Percentiles rank a stretch among this genome's conserved stretches.
Conservation (phyloP, 2,113 vertebrate genomes). For the Vireo altiloquus region DNA sequence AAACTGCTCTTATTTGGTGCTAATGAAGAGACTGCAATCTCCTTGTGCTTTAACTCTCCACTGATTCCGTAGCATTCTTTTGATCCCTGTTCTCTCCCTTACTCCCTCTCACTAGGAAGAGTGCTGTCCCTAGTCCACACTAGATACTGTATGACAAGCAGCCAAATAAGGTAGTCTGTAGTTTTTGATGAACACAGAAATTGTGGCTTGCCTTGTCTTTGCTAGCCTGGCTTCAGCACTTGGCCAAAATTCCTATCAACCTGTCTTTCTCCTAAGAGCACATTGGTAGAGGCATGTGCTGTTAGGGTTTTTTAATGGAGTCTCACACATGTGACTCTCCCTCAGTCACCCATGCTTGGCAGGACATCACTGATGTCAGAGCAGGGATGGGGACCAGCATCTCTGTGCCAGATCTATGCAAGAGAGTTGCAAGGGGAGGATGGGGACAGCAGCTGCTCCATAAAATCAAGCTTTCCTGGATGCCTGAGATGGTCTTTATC, state of each 20-base stretch:
- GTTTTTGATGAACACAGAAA: background rate
- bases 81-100: background rate
- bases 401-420: background rate
- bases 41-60: background rate
- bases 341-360: background rate
- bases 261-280: background rate
- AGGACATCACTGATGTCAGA: background rate
- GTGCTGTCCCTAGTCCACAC: background rate
- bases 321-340: rapidly evolving
- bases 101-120: background rate
- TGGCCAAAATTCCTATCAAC: background rate
- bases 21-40: background rate
- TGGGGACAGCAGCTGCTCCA: background rate
- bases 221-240: background rate
- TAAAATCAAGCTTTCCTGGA: background rate
- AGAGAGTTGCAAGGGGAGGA: background rate
- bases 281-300: background rate
- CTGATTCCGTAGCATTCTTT: background rate
- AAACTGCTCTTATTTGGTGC: conserved; percentile 34
- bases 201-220: background rate
- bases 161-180: background rate
- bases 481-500: background rate
- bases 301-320: background rate
- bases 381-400: background rate
- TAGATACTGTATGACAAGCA: background rate